phyloP scores from a whole-genome alignment of 2,113 vertebrate genomes.

The Prunella fulvescens region DNA sequence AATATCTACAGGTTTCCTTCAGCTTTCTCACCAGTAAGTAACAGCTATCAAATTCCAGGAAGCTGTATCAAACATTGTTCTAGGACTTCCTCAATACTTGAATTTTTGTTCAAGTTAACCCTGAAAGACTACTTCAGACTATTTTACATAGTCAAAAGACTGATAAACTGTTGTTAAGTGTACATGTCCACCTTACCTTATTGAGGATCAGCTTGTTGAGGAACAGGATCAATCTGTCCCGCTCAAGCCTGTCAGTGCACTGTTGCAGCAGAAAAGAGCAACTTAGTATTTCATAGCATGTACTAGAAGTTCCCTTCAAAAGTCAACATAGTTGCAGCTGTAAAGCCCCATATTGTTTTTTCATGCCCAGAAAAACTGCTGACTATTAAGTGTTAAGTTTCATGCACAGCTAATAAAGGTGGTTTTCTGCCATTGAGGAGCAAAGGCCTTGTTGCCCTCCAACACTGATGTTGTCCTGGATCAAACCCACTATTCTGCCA shows the following conservation, averaged over 20 bases:
- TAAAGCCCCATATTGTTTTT: background rate
- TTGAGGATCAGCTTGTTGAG: constrained; percentile 97
- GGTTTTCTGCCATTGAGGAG: background rate
- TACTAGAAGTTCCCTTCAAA: background rate
- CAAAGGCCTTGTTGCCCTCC: background rate
- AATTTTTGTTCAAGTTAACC: background rate
- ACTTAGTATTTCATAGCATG: background rate
- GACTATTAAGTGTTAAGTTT: background rate
- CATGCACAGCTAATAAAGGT: background rate
- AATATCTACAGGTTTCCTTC: rapidly evolving
- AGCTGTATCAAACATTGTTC: background rate
- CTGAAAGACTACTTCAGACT: background rate
- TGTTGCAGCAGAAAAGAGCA: constrained; percentile 60
- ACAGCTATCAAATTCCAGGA: background rate
- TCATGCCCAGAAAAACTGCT: background rate
- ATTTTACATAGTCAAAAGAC: background rate
- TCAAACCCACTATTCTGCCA: background rate
- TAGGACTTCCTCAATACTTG: background rate
- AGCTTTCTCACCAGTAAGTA: background rate
- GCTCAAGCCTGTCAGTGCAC: constrained; percentile 94
- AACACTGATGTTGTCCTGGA: background rate
- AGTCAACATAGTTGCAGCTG: background rate
- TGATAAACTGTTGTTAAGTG: background rate
- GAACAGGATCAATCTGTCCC: constrained; percentile 93
- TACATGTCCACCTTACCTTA: constrained; percentile 71